phyloP scores from a whole-genome alignment of 1,140 invertebrate genomes.

The Heterodera schachtii region DNA sequence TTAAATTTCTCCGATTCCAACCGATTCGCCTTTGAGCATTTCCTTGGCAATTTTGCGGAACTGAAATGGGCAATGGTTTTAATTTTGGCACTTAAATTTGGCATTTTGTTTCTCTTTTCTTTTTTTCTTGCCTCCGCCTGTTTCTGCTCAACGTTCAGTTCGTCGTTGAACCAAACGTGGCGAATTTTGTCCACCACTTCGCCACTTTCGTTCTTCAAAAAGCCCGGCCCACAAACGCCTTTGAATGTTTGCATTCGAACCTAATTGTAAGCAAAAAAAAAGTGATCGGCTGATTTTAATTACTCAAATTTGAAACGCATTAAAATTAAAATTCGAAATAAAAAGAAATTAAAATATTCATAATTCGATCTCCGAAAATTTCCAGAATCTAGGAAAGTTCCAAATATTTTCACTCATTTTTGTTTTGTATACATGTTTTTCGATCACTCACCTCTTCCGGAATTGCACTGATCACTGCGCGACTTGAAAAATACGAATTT shows the following conservation, averaged over 20 bases:
- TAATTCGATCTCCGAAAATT: too few species aligned
- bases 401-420: too few species aligned
- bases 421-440: neutral
- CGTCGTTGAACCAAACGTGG: conserved; percentile 58
- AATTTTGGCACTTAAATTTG: conserved; percentile 56
- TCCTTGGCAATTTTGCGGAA: conserved; percentile 49
- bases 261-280: neutral
- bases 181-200: conserved; percentile 56
- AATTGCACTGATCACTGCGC: conserved; percentile 25
- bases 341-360: too few species aligned
- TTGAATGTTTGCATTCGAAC: conserved; percentile 50
- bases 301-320: too few species aligned
- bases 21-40: conserved; percentile 24
- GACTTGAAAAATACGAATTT: neutral
- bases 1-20: neutral
- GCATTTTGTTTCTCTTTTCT: neutral
- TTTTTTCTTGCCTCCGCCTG: conserved; percentile 42
- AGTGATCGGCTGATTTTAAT: too few species aligned
- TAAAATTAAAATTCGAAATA: too few species aligned
- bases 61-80: conserved; percentile 43
- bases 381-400: too few species aligned
- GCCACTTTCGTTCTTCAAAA: conserved; percentile 52
- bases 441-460: conserved; percentile 28
- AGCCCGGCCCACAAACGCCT: conserved; percentile 59
- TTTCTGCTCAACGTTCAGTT: conserved; percentile 57